Evolutionary conservation across 2,888 invertebrate species (phyloP).

Genomic region (Watsonalla binaria): DNA sequence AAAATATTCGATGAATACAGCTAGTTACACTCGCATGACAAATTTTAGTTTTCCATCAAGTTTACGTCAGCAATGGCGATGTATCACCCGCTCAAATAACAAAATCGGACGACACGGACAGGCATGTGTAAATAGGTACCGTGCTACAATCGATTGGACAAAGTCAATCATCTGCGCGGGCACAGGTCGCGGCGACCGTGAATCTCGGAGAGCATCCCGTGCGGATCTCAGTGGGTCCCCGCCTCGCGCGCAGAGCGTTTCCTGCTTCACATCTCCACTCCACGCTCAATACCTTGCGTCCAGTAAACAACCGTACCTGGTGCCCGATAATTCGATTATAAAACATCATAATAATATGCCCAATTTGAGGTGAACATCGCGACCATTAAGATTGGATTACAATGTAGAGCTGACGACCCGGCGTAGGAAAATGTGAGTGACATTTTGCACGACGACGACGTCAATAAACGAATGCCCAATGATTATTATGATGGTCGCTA

Average conservation of each 20-base stretch:
- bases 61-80: constrained; percentile 49
- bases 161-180: constrained; percentile 67
- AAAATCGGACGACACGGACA: constrained; percentile 42
- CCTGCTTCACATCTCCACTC: constrained; percentile 32
- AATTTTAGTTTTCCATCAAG: constrained; percentile 43
- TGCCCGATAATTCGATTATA: constrained; percentile 18
- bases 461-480: constrained; percentile 6
- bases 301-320: constrained; percentile 16
- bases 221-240: constrained; percentile 50
- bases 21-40: constrained; percentile 11
- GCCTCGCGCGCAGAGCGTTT: constrained; percentile 62
- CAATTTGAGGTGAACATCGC: constrained; percentile 36
- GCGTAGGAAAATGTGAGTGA: constrained; percentile 71
- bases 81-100: constrained; percentile 36
- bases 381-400: constrained; percentile 43
- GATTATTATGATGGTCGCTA: not conserved
- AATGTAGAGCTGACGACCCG: constrained; percentile 70
- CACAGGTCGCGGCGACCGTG: constrained; percentile 72
- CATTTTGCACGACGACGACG: constrained; percentile 10
- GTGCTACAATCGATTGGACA: constrained; percentile 68
- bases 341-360: constrained; percentile 31
- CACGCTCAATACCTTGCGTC: constrained; percentile 1
- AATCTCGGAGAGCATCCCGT: constrained; percentile 54
- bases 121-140: constrained; percentile 57
- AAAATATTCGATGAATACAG: not conserved